A percentile compares a stretch with the other conserved stretches of the same genome.
phyloP scores from a whole-genome alignment of 2,888 invertebrate genomes.

The Protodeltote pygarga region DNA sequence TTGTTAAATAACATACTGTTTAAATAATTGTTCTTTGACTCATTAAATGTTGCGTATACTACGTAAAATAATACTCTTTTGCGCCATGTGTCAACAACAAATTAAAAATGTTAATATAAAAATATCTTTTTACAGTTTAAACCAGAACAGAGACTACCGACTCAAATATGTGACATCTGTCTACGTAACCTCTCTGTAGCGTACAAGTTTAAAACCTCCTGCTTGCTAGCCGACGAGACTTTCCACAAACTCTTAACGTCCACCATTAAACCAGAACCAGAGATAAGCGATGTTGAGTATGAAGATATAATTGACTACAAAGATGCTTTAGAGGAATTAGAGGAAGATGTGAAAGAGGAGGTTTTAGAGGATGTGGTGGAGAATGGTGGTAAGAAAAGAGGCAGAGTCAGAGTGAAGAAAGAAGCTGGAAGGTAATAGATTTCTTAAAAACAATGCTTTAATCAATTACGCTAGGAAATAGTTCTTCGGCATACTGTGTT shows the following conservation, averaged over 20 bases:
- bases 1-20: no score
- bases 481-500: no score
- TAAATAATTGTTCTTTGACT: no score
- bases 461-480: not conserved
- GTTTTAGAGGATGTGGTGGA: not conserved
- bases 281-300: slow-evolving; percentile 19
- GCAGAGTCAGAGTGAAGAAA: slow-evolving; percentile 9
- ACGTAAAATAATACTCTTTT: no score
- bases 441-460: not conserved
- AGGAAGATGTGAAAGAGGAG: slow-evolving; percentile 24
- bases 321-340: slow-evolving; percentile 19
- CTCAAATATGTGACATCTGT: slow-evolving; percentile 59
- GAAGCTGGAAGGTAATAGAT: slow-evolving; percentile 16
- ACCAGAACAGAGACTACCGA: slow-evolving; percentile 53
- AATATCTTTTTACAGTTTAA: slow-evolving; percentile 35
- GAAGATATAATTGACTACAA: slow-evolving; percentile 19
- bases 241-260: slow-evolving; percentile 41
- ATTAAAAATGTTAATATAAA: slow-evolving; percentile 1
- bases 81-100: no score
- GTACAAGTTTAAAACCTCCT: slow-evolving; percentile 61
- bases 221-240: slow-evolving; percentile 53
- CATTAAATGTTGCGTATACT: no score
- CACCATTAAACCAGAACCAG: slow-evolving; percentile 39
- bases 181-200: slow-evolving; percentile 54
- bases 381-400: slow-evolving; percentile 1